phyloP scores from a whole-genome alignment of 1,140 invertebrate species.

The Drosophila equinoxialis region DNA sequence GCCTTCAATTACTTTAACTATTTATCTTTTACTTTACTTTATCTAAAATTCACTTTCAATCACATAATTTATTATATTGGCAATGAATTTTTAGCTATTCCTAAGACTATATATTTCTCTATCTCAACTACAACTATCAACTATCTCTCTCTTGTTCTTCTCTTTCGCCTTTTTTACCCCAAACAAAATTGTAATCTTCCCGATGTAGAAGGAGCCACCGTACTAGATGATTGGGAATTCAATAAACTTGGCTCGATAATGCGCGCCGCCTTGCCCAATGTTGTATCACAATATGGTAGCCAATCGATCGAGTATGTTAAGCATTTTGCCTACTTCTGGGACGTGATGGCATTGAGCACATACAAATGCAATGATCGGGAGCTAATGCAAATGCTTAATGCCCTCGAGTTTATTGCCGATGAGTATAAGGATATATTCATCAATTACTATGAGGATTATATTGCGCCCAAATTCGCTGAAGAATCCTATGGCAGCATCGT shows the following conservation, averaged over 20 bases:
- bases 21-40: constrained; percentile 2
- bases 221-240: constrained; percentile 68
- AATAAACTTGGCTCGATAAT: constrained; percentile 69
- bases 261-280: constrained; percentile 54
- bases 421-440: constrained; percentile 73
- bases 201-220: constrained; percentile 41
- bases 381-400: constrained; percentile 71
- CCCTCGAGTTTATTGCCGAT: constrained; percentile 69
- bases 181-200: neutral
- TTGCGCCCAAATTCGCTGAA: constrained; percentile 69
- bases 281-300: constrained; percentile 53
- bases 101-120: neutral
- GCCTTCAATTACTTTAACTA: neutral
- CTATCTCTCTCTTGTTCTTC: constrained; percentile 34
- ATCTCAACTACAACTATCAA: constrained; percentile 16
- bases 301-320: constrained; percentile 66
- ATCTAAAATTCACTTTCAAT: neutral
- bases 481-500: constrained; percentile 64
- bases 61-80: constrained; percentile 2
- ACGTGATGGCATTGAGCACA: constrained; percentile 66
- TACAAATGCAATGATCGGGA: constrained; percentile 69
- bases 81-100: neutral
- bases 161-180: constrained; percentile 17
- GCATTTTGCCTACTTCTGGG: constrained; percentile 68
- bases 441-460: constrained; percentile 71